Evolutionary conservation across 1,140 invertebrate species (phyloP).

Genomic region (Metaphire vulgaris): DNA sequence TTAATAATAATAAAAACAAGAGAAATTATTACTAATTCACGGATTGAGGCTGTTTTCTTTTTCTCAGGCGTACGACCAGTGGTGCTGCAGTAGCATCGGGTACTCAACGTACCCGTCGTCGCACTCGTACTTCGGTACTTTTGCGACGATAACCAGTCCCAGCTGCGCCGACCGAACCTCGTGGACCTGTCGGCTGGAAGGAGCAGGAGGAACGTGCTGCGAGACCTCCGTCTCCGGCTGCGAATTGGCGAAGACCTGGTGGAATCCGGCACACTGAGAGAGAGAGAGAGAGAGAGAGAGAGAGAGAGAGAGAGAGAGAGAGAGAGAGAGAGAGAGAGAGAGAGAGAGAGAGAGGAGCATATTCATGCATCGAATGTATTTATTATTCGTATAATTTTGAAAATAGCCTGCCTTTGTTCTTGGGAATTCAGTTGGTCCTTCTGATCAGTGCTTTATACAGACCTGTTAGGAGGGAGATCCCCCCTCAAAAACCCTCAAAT

Average conservation of each 20-base stretch:
- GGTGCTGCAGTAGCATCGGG: slow-evolving; percentile 10
- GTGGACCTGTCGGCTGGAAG: neutral
- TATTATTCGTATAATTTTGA: too few species aligned
- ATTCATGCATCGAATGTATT: too few species aligned
- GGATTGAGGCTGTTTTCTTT: too few species aligned
- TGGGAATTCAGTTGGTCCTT: too few species aligned
- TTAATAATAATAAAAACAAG: too few species aligned
- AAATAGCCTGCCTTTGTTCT: too few species aligned
- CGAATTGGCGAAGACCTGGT: neutral
- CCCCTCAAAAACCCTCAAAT: too few species aligned
- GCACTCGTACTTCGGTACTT: neutral
- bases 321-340: neutral
- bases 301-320: neutral
- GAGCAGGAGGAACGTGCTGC: slow-evolving; percentile 1
- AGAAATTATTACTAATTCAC: too few species aligned
- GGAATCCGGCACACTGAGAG: neutral
- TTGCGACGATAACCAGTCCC: slow-evolving; percentile 3
- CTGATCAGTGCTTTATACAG: too few species aligned
- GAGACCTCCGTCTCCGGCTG: neutral
- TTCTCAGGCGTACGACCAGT: slow-evolving; percentile 11
- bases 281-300: slow-evolving; percentile 4
- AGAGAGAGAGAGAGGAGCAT: slow-evolving; percentile 5
- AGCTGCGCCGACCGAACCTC: slow-evolving; percentile 9
- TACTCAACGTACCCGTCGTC: slow-evolving; percentile 9
- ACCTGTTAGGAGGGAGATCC: too few species aligned